Percentiles rank a stretch among this genome's conserved stretches.
Evolutionary conservation across 2,888 invertebrate genomes (phyloP).

Genomic region (Teleogryllus oceanicus): DNA sequence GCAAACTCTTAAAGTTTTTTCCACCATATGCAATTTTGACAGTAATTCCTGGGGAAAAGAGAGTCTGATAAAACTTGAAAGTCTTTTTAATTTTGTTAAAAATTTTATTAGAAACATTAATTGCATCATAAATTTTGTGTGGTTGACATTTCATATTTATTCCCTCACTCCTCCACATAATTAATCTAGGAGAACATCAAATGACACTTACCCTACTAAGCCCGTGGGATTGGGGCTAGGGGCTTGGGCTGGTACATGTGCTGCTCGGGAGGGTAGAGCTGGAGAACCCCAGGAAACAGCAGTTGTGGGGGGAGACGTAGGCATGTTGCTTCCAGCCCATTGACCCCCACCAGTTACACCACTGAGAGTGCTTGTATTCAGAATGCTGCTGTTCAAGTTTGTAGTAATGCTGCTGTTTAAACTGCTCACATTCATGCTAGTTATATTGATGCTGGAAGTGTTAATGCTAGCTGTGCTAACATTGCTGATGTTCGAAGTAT

Average conservation of each 20-base stretch:
- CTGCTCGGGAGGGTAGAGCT: neutral
- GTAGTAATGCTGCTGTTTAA: conserved; percentile 4
- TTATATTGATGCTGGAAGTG: neutral
- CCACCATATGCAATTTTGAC: too few relatives aligned
- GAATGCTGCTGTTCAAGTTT: neutral
- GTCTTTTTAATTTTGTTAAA: too few relatives aligned
- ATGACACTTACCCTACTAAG: neutral
- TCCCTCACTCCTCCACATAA: neutral
- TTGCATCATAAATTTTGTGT: too few relatives aligned
- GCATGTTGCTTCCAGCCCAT: neutral
- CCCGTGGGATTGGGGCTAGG: neutral
- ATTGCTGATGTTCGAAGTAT: neutral
- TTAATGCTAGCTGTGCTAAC: neutral
- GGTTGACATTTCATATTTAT: neutral
- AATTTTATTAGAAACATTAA: too few relatives aligned
- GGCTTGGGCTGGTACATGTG: neutral
- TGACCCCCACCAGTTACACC: neutral
- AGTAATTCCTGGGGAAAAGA: too few relatives aligned
- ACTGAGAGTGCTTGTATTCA: neutral
- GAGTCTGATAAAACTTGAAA: too few relatives aligned
- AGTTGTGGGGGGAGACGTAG: neutral
- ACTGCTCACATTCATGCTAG: neutral
- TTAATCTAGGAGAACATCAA: neutral
- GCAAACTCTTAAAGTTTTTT: too few relatives aligned
- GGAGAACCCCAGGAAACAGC: neutral